Evolutionary conservation across 2,888 invertebrate species (phyloP).

Genomic region (Orthosia gothica): DNA sequence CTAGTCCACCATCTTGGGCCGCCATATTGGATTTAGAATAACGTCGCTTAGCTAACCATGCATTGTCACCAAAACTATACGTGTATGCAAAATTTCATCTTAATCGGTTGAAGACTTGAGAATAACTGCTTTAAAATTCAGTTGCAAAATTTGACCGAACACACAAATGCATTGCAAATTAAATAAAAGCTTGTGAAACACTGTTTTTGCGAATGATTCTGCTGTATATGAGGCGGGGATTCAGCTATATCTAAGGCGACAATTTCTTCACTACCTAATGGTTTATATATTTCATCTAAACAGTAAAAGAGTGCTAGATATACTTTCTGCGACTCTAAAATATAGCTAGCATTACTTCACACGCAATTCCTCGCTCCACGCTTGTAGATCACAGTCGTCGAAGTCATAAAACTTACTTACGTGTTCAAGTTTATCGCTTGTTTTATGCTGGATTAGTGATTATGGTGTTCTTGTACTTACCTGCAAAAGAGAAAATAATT

Average conservation of each 20-base stretch:
- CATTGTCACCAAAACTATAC: no score
- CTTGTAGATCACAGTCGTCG: slow-evolving; percentile 18
- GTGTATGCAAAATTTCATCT: no score
- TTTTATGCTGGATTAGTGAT: slow-evolving; percentile 43
- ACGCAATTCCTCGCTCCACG: slow-evolving; percentile 3
- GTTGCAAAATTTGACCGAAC: no score
- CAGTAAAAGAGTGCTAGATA: not conserved
- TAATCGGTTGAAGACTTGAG: no score
- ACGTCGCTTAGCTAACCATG: no score
- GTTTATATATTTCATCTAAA: not conserved
- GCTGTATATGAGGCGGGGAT: not conserved
- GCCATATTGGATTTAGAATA: no score
- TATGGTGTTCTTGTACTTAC: slow-evolving; percentile 40
- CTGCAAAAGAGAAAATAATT: slow-evolving; percentile 51
- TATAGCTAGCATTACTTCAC: slow-evolving; percentile 2
- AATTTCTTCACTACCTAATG: not conserved
- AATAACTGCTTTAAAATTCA: no score
- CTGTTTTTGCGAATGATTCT: no score
- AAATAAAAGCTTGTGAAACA: no score
- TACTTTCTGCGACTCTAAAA: not conserved
- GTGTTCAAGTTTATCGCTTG: slow-evolving; percentile 36
- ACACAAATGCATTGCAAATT: no score
- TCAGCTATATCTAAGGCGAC: not conserved
- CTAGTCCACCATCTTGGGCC: no score
- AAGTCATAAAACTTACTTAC: slow-evolving; percentile 54